Evolutionary conservation across 2,113 vertebrate genomes (phyloP).

Genomic region (Circaetus cinerascens): DNA sequence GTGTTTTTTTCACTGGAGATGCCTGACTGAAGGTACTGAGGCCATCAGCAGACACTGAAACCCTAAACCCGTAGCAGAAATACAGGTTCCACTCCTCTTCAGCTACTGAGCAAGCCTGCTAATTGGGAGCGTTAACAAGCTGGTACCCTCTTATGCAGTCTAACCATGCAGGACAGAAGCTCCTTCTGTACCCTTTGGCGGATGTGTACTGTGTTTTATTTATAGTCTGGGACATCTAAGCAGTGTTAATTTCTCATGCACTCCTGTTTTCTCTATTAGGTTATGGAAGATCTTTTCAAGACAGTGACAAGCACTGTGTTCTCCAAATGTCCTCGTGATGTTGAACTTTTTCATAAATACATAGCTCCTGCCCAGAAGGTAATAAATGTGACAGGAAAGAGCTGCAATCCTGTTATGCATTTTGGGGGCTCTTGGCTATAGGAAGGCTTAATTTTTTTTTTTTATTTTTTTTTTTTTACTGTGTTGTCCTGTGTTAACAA

Average conservation of each 20-base stretch:
- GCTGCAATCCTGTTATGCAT: not conserved
- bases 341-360: slow-evolving; percentile 87
- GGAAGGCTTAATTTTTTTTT: not conserved
- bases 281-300: slow-evolving; percentile 91
- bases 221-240: not conserved
- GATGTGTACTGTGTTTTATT: not conserved
- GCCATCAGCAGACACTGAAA: not conserved
- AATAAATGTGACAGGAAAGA: slow-evolving; percentile 38
- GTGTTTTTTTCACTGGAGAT: not conserved
- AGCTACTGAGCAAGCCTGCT: not conserved
- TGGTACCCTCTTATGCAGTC: not conserved
- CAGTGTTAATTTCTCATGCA: not conserved
- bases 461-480: not conserved
- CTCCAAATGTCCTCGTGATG: slow-evolving; percentile 81
- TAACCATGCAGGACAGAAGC: not conserved
- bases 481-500: not conserved
- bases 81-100: not conserved
- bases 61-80: not conserved
- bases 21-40: not conserved
- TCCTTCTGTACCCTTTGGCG: not conserved
- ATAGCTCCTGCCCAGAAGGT: slow-evolving; percentile 88
- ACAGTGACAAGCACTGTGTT: slow-evolving; percentile 78
- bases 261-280: slow-evolving; percentile 68
- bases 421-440: not conserved
- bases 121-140: not conserved